These are phyloP conservation scores for Oophaga sylvatica DNA, from an alignment of 2,797 vertebrate species.

Conservation along the genomic window DNA sequence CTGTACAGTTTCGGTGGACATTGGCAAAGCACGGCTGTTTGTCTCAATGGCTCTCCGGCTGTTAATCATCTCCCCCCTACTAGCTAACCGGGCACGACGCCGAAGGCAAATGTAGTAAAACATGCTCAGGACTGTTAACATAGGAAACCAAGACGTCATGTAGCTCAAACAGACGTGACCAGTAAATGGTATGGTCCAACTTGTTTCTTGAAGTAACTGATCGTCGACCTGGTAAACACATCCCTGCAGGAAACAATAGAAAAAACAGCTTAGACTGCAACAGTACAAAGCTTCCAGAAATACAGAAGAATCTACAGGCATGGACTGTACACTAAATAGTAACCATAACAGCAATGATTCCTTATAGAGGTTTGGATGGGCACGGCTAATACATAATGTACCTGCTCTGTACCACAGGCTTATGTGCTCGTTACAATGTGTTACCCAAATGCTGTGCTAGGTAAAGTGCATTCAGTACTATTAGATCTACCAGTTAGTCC, in stretches of 20 bases:
- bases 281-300: too few species aligned
- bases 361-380: too few species aligned
- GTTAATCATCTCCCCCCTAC: constrained; percentile 89
- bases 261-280: neutral
- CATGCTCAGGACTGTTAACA: constrained; percentile 98
- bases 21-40: constrained; percentile 85
- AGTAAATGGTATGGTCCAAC: constrained; percentile 67
- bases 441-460: too few species aligned
- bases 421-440: too few species aligned
- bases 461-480: too few species aligned
- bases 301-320: neutral
- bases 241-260: constrained; percentile 17
- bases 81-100: constrained; percentile 93
- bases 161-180: constrained; percentile 64
- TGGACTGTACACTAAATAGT: neutral
- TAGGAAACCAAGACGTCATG: constrained; percentile 86
- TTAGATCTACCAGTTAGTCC: too few species aligned
- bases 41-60: constrained; percentile 89
- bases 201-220: constrained; percentile 66
- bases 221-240: constrained; percentile 36
- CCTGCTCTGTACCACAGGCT: too few species aligned
- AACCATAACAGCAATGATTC: too few species aligned
- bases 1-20: constrained; percentile 90
- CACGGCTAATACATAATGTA: too few species aligned
- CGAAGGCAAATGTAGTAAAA: constrained; percentile 99